Conservation (phyloP, 2,113 vertebrate species). For the Ploceus nigricollis region DNA sequence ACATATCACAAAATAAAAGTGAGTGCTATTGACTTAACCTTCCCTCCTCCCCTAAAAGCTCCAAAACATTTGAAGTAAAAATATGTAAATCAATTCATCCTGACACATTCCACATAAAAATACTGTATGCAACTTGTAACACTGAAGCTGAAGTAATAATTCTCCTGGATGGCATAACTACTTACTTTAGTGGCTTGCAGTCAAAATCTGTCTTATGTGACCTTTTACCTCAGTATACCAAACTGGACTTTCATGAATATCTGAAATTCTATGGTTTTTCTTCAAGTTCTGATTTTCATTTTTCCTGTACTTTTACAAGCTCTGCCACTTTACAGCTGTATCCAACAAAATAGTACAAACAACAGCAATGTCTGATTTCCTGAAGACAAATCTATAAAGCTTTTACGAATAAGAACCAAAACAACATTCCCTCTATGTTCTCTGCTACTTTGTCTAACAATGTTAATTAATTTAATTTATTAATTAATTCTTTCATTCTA, state of each 20-base stretch:
- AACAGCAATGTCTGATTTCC: background rate
- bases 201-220: background rate
- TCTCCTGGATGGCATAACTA: background rate
- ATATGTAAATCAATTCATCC: background rate
- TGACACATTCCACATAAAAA: background rate
- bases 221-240: background rate
- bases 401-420: background rate
- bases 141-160: background rate
- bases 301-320: background rate
- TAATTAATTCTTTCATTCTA: background rate
- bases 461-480: background rate
- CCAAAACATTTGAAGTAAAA: background rate
- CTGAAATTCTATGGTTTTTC: background rate
- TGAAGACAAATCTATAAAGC: background rate
- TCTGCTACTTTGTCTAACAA: background rate
- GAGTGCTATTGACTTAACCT: background rate
- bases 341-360: background rate
- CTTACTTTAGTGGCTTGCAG: background rate
- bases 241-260: background rate
- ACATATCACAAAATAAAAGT: background rate
- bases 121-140: background rate
- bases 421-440: background rate
- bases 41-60: accelerated
- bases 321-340: background rate
- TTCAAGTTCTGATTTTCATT: background rate